Evolutionary conservation across 2,113 vertebrate genomes (phyloP).

Genomic region (Sturnus vulgaris): DNA sequence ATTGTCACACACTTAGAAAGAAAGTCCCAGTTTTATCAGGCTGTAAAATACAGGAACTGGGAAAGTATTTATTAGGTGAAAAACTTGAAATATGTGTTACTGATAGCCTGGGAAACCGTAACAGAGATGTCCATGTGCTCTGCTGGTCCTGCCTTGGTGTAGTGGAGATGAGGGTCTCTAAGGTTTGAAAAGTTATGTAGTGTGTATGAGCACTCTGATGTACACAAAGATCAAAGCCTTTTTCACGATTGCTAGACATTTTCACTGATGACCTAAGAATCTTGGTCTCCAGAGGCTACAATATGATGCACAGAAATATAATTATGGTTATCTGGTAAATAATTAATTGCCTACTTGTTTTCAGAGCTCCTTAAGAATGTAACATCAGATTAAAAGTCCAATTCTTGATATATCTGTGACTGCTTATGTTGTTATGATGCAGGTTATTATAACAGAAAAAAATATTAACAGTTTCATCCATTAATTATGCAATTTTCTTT

Average conservation of each 20-base stretch:
- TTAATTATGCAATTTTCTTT: neutral
- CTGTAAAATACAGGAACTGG: neutral
- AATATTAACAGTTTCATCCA: neutral
- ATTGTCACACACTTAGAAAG: neutral
- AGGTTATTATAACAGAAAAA: neutral
- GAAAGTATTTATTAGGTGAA: neutral
- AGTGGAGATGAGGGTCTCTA: neutral
- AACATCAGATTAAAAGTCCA: neutral
- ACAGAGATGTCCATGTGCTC: neutral
- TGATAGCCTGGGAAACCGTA: neutral
- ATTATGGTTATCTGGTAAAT: constrained; percentile 32
- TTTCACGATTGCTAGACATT: neutral
- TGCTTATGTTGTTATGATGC: neutral
- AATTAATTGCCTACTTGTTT: constrained; percentile 20
- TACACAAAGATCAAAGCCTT: neutral
- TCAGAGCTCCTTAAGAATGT: neutral
- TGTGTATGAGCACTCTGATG: neutral
- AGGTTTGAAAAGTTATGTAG: neutral
- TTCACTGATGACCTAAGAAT: neutral
- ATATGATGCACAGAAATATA: neutral
- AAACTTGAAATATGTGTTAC: neutral
- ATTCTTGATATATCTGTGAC: neutral
- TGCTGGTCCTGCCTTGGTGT: neutral
- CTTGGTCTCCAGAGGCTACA: neutral
- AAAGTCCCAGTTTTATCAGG: neutral